Percentiles rank a stretch among this genome's conserved stretches.
These are phyloP conservation scores for Phania funesta DNA, from an alignment of 2,888 invertebrate genomes.

Conservation along the genomic window DNA sequence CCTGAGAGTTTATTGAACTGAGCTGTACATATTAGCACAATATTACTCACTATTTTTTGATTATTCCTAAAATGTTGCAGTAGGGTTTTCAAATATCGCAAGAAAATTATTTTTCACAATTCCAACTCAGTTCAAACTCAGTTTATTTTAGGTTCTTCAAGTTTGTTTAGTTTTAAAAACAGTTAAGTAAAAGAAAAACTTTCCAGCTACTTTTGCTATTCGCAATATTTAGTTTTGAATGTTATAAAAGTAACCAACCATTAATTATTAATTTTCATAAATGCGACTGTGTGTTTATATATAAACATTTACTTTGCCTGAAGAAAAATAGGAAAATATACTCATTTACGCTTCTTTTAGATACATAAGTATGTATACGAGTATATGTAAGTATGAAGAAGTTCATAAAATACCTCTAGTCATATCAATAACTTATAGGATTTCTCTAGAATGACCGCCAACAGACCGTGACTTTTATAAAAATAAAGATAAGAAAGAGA, in stretches of 20 bases:
- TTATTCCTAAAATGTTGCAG: too few species aligned
- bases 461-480: constrained; percentile 39
- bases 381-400: neutral
- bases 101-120: too few species aligned
- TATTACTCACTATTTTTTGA: neutral
- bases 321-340: neutral
- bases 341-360: neutral
- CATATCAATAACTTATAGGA: constrained; percentile 34
- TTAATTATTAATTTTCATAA: constrained; percentile 36
- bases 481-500: constrained; percentile 7
- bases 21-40: neutral
- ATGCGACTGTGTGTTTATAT: neutral
- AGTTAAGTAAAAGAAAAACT: too few species aligned
- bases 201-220: neutral
- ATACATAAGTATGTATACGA: neutral
- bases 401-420: neutral
- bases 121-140: too few species aligned
- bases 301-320: neutral
- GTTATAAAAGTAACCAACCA: neutral
- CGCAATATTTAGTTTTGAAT: neutral
- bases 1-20: constrained; percentile 24
- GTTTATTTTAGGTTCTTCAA: too few species aligned
- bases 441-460: constrained; percentile 31
- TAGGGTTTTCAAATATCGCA: too few species aligned
- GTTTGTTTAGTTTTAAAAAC: too few species aligned